Percentiles rank a stretch among this genome's conserved stretches.
Conservation (phyloP, 2,888 invertebrate species). For the Noctua pronuba region DNA sequence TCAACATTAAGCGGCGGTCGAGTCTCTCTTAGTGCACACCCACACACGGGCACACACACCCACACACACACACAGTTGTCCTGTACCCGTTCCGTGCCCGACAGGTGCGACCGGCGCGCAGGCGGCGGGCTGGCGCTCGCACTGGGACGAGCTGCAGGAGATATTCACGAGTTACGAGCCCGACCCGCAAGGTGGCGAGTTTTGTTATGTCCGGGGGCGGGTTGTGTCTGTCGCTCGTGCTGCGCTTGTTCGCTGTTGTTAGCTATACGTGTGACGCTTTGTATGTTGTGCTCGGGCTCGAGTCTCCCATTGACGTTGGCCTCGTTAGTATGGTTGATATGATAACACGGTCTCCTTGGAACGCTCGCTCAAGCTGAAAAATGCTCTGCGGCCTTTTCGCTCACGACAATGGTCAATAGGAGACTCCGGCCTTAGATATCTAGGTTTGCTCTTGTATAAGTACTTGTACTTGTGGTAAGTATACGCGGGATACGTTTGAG, state of each 20-base stretch:
- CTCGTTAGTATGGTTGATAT: neutral
- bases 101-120: too few relatives aligned
- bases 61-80: too few relatives aligned
- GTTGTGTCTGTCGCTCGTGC: too few relatives aligned
- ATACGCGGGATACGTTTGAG: neutral
- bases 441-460: neutral
- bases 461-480: constrained; percentile 16
- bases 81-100: too few relatives aligned
- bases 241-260: neutral
- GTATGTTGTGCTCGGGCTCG: neutral
- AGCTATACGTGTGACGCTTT: constrained; percentile 44
- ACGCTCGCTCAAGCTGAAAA: neutral
- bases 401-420: neutral
- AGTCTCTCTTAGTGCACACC: too few relatives aligned
- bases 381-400: too few relatives aligned
- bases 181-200: constrained; percentile 60
- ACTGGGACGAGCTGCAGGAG: constrained; percentile 83
- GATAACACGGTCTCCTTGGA: neutral
- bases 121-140: constrained; percentile 68
- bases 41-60: too few relatives aligned
- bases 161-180: constrained; percentile 77
- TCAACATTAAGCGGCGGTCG: too few relatives aligned
- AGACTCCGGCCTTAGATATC: neutral
- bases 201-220: neutral
- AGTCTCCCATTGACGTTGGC: neutral